Conservation (phyloP, 2,797 vertebrate species). For the Platyrinchus mystaceus region DNA sequence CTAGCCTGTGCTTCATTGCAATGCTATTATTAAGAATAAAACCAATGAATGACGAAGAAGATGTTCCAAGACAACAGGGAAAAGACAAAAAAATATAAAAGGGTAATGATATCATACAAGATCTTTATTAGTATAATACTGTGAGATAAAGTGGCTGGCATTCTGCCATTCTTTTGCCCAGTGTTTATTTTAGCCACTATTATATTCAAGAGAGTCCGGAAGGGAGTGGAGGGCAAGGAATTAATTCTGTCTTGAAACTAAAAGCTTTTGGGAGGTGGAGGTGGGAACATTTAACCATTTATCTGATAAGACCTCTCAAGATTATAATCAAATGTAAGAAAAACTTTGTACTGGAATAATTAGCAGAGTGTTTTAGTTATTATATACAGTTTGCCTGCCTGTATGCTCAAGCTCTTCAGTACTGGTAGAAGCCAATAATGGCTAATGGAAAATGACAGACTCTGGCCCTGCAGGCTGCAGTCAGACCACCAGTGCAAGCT, state of each 20-base stretch:
- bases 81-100: slow-evolving; percentile 4
- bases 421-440: not conserved
- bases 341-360: not conserved
- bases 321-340: not conserved
- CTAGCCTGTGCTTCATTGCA: not conserved
- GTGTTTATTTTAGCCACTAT: not conserved
- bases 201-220: not conserved
- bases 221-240: not conserved
- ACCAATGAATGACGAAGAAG: not conserved
- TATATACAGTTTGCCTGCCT: not conserved
- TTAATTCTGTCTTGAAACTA: not conserved
- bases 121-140: not conserved
- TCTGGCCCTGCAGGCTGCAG: not conserved
- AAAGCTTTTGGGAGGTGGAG: not conserved
- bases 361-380: not conserved
- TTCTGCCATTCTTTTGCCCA: not conserved
- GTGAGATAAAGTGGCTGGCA: not conserved
- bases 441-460: not conserved
- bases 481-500: not conserved
- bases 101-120: not conserved
- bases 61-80: not conserved
- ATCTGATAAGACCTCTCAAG: not conserved
- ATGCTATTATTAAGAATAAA: not conserved
- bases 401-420: not conserved
- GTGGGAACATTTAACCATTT: not conserved